Base-by-base conservation (phyloP, 2,797 vertebrate species). In the Prionace glauca region DNA sequence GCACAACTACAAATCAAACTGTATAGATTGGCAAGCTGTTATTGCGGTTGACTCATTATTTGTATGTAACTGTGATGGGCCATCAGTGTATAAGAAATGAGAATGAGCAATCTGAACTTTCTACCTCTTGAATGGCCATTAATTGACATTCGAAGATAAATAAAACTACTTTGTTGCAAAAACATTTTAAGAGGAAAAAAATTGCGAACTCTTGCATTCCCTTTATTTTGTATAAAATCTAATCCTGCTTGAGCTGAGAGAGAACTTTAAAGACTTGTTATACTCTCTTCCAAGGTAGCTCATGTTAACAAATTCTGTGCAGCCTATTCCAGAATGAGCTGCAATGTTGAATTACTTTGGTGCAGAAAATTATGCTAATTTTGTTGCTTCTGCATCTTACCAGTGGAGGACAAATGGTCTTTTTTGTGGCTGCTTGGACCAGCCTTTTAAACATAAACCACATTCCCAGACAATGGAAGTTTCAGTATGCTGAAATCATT, bases 291-390 rank as follows among this genome's bases (percentile, higher is more conserved):
- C 65, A 69, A 69, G 67, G 67, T 92, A 92, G 90, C 10, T 92
- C 62, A 36, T 41, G 88, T 91, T 91, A 62, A n/a, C 22, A 7
- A 91, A 18, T 91, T 67, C 87, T 67, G 62, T 20, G 10, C 1
- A 62, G 62, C 32, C 22, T 67, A 16, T 24, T 12, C 20, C 24
- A 41, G 90, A 36, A n/a, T 69, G n/a, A 41, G n/a, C 10, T 67
- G 26, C 56, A 92, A 36, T 92, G 87, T 90, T 90, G 87, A 90
- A 90, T 22, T 92, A 36, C 41, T 92, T 92, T 92, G 90, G 16
- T 91, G 32, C 88, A 65, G 88, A 91, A 91, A 91, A 41, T 90
- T 69, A 11, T 20, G n/a, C n/a, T 67, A 60, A 67, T 92, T 92
- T 24, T 92, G 45, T 88, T 88, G 90, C n/a, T 92, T 67, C 16